Percentiles rank a stretch among this genome's conserved stretches.
Evolutionary conservation across 2,797 vertebrate species (phyloP).

Genomic region (Otolemur crassicaudatus): DNA sequence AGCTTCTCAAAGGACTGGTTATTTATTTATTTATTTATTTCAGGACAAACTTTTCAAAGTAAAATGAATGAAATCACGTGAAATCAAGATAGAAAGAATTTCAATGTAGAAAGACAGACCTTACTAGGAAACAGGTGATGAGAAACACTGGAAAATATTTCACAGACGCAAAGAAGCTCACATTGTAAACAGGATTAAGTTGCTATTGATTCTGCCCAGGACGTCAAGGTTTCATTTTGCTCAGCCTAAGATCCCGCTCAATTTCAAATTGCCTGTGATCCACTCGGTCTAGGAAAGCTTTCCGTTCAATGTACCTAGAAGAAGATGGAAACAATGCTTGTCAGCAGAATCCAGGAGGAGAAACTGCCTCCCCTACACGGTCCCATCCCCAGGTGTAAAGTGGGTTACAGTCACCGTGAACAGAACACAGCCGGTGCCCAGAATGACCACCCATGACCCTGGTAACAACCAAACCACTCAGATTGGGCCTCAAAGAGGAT

Average conservation of each 20-base stretch:
- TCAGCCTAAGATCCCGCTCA: conserved; percentile 94
- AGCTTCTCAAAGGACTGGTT: conserved; percentile 30
- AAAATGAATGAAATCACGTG: conserved; percentile 54
- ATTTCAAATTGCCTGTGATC: conserved; percentile 98
- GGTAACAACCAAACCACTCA: background rate
- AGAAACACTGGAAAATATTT: conserved; percentile 13
- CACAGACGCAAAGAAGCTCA: conserved; percentile 69
- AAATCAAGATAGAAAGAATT: conserved; percentile 65
- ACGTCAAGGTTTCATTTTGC: conserved; percentile 94
- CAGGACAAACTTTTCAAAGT: conserved; percentile 72
- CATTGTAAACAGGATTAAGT: conserved; percentile 62
- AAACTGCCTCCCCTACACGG: background rate
- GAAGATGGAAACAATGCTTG: conserved; percentile 50
- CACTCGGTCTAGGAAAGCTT: conserved; percentile 97
- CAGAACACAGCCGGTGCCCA: background rate
- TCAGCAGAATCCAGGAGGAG: background rate
- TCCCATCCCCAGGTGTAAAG: background rate
- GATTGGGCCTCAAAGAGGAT: background rate
- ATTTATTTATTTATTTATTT: conserved; percentile 65
- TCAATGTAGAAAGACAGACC: conserved; percentile 68
- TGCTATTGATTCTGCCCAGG: background rate
- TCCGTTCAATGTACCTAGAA: conserved; percentile 96
- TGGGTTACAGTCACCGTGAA: background rate
- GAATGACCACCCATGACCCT: background rate
- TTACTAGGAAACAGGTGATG: background rate